Evolutionary conservation across 1,140 invertebrate species (phyloP), one percentile per base, ranked within the genome.

Genomic region (Euglossa dilemma): DNA sequence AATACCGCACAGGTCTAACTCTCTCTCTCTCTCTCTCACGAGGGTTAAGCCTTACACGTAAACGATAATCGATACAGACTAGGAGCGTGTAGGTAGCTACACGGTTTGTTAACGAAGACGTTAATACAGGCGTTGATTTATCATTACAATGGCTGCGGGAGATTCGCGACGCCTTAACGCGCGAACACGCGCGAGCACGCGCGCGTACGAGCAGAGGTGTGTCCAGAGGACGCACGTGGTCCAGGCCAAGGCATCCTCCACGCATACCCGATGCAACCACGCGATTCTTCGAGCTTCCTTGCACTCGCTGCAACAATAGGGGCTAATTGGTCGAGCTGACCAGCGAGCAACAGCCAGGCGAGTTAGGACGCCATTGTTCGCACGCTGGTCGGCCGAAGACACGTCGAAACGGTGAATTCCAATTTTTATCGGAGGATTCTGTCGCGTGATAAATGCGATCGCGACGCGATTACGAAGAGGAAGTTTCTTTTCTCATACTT

Each of bases 41-140:
- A 36, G 4, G 4, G 36, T 36, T 36, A 36, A 36, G 36, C 36
- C 36, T 36, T 36, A 36, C 36, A 36, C 36, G 36, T 36, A 36
- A 36, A 6, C 54, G 66, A 28, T 20, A 59, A 59, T 52, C 43
- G 54, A 20, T 36, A 50, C 12, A 18, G 25, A 5, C 11, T 54
- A 71, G 20, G 11, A 71, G 50, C 20, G 18, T 57, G 52, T 18
- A 59, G 43, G 77, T 61, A 70, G 66, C 54, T 0, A 18, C 18
- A 54, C 25, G 28, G 20, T 79, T 70, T 79, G 28, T 70, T 61
- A 79, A 71, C 52, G 67, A 71, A 71, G 54, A 71, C 77, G 56
- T 71, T 47, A 50, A 70, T 28, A 54, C 56, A 54, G 25, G 18
- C 11, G 45, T 11, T 79, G 66, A 79, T 71, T 70, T 61, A 79